phyloP scores from a whole-genome alignment of 1,140 invertebrate genomes.

The Coboldia fuscipes region DNA sequence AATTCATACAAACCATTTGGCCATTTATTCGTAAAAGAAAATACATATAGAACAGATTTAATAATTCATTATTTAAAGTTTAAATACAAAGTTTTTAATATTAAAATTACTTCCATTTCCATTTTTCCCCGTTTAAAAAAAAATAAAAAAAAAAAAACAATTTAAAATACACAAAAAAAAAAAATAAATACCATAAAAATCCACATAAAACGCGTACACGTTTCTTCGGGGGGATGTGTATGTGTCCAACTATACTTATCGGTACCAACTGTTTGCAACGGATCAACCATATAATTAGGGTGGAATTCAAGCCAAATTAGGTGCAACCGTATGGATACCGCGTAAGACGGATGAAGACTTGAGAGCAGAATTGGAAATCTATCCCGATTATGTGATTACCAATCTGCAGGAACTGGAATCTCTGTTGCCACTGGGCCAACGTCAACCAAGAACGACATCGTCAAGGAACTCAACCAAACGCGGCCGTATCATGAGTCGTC shows the following conservation, averaged over 20 bases:
- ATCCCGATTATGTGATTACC: background rate
- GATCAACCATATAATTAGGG: constrained; percentile 24
- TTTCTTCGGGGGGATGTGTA: too few species aligned
- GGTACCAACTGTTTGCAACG: background rate
- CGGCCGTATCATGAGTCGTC: background rate
- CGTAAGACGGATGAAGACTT: constrained; percentile 9
- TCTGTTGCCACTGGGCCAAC: background rate
- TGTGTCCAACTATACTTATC: background rate
- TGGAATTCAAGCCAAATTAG: constrained; percentile 48
- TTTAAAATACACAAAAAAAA: background rate
- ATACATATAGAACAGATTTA: too few species aligned
- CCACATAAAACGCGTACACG: too few species aligned
- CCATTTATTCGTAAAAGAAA: too few species aligned
- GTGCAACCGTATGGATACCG: constrained; percentile 58
- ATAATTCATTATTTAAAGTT: too few species aligned
- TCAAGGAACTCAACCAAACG: background rate
- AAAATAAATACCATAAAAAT: constrained; percentile 1
- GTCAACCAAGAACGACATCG: background rate
- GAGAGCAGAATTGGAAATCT: background rate
- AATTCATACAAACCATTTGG: too few species aligned
- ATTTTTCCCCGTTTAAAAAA: background rate
- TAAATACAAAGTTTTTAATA: too few species aligned
- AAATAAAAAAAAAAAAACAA: background rate
- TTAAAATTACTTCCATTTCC: background rate
- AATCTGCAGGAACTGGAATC: background rate